Base-by-base conservation (phyloP, 2,888 invertebrate species). In the Heliconius hortense region DNA sequence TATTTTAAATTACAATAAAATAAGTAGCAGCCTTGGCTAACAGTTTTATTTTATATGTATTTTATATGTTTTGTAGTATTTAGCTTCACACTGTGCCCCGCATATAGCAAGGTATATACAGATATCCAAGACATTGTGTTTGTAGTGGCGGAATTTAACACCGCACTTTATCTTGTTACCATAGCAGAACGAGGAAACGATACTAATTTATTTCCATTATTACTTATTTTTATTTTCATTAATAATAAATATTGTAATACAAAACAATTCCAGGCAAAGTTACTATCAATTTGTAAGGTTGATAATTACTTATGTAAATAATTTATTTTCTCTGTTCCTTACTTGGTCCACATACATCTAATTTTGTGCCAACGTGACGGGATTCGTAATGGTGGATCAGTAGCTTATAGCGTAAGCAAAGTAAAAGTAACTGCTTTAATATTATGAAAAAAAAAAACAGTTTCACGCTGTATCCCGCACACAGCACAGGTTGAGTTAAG, bases 301-400 rank as follows among this genome's bases (percentile, higher is more conserved):
- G 15, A 70, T 70, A 70, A 39, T 59, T 60, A 35, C 59, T 59
- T 39, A 70, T 70, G 39, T 60, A 39, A 70, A 60, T 39, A 4
- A 76, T 24, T 43, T 53, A 71, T 76, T 76, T 76, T 76, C 76
- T 74, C 76, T 28, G 73, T 76, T 67, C 63, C 64, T 35, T 70
- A 73, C 76, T 73, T 48, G 76, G 73, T 69, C 35, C 28, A 72
- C 63, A 53, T 70, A 64, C 64, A 64, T 64, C 1, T 35, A 60
- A 15, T 15, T 26, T 26, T 26, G 15, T 60, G 11, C 15, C 2
- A 13, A 74, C 74, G 70, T 74, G 70, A 1, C 2, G 24, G 28
- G 53, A 26, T 53, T 70, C 43, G 13, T 56, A 24, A 70, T 24
- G n/a, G 35, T 26, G 5, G 18, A 70, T 70, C 56, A 70, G 59